phyloP scores from a whole-genome alignment of 2,113 vertebrate genomes.

The Solea senegalensis region DNA sequence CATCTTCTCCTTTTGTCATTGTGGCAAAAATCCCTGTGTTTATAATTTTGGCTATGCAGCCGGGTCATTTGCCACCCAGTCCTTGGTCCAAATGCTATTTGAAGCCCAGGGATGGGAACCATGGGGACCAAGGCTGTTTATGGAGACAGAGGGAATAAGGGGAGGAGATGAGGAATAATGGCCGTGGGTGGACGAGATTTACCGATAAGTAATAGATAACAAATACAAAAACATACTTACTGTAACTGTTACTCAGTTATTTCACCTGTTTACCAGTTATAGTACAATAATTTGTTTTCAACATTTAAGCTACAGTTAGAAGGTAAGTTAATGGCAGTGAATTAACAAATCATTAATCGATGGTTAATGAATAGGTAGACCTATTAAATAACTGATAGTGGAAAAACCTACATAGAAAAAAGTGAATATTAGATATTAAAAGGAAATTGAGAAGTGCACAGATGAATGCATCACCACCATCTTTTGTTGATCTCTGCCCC shows the following conservation, averaged over 20 bases:
- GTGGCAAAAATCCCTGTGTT: conserved; percentile 39
- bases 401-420: background rate
- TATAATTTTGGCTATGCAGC: conserved; percentile 46
- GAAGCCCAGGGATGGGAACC: conserved; percentile 49
- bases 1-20: conserved; percentile 22
- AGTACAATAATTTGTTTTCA: background rate
- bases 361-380: too few species aligned
- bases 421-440: background rate
- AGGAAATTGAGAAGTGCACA: conserved; percentile 6
- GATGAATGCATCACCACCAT: conserved; percentile 36
- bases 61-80: conserved; percentile 38
- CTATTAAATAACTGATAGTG: background rate
- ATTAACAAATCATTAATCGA: too few species aligned
- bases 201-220: conserved; percentile 2
- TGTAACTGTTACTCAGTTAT: background rate
- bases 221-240: background rate
- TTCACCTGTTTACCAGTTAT: background rate
- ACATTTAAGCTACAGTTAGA: too few species aligned
- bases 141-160: conserved; percentile 16
- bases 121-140: conserved; percentile 42
- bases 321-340: too few species aligned
- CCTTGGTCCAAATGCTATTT: conserved; percentile 58
- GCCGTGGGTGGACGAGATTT: conserved; percentile 1
- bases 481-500: conserved; percentile 54
- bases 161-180: conserved; percentile 11